A percentile compares a stretch with the other conserved stretches of the same genome.
phyloP scores from a whole-genome alignment of 1,140 invertebrate genomes.

The Araneus ventricosus region DNA sequence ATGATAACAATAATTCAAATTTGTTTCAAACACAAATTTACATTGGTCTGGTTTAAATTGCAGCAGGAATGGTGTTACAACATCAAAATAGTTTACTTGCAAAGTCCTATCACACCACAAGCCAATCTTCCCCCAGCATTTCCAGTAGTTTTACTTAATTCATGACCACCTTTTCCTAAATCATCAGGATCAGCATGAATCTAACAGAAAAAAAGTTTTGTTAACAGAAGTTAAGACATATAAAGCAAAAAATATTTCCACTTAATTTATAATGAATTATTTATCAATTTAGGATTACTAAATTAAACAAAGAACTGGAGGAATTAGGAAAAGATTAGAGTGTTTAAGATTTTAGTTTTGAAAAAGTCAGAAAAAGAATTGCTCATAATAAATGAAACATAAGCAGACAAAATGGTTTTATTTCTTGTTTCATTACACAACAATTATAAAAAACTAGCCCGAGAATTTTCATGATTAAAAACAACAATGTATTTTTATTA shows the following conservation, averaged over 20 bases:
- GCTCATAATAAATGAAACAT: too few species aligned
- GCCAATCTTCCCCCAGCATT: slow-evolving; percentile 97
- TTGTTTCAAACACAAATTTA: background rate
- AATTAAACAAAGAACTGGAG: background rate
- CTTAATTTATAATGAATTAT: too few species aligned
- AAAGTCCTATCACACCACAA: slow-evolving; percentile 97
- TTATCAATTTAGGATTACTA: too few species aligned
- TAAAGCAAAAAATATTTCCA: too few species aligned
- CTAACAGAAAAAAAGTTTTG: slow-evolving; percentile 78
- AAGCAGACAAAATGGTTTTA: too few species aligned
- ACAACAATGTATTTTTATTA: too few species aligned
- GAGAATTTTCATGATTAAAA: too few species aligned
- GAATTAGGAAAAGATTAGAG: background rate
- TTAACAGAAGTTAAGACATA: background rate
- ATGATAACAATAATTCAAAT: background rate
- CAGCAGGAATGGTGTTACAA: background rate
- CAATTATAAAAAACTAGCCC: too few species aligned
- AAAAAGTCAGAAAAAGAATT: too few species aligned
- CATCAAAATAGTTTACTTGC: slow-evolving; percentile 62
- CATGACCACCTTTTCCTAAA: slow-evolving; percentile 94
- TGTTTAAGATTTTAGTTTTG: background rate
- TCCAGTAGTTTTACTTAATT: slow-evolving; percentile 96
- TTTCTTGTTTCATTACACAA: too few species aligned
- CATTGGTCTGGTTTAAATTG: background rate
- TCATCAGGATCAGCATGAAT: slow-evolving; percentile 97